Percentiles rank a stretch among this genome's conserved stretches.
These are phyloP conservation scores for Pelobates cultripes DNA, from an alignment of 2,797 vertebrate species.

Conservation along the genomic window DNA sequence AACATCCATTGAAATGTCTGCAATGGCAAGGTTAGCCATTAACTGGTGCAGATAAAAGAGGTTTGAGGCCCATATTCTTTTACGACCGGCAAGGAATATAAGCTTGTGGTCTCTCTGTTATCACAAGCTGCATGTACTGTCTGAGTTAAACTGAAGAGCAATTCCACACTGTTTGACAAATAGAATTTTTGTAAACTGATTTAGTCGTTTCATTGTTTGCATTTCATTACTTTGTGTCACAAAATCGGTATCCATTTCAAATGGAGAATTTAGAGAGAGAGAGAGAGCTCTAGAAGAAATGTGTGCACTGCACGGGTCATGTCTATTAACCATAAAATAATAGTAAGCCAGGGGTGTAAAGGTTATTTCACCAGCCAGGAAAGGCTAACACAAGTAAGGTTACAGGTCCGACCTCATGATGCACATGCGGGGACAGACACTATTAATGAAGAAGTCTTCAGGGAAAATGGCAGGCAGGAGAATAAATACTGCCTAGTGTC, in stretches of 20 bases:
- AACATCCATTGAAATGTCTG: too few species aligned
- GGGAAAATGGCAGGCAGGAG: conserved; percentile 56
- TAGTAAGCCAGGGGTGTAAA: conserved; percentile 68
- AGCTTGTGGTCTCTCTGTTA: conserved; percentile 59
- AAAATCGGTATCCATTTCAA: conserved; percentile 76
- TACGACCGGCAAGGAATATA: conserved; percentile 17
- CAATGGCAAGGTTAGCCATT: too few species aligned
- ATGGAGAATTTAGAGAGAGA: conserved; percentile 68
- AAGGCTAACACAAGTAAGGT: conserved; percentile 65
- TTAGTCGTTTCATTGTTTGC: conserved; percentile 76
- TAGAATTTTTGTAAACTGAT: conserved; percentile 79
- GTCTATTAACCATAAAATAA: conserved; percentile 74
- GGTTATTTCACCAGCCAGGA: conserved; percentile 62
- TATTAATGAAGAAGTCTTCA: conserved; percentile 66
- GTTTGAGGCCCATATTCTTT: background rate
- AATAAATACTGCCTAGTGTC: background rate
- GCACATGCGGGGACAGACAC: conserved; percentile 56
- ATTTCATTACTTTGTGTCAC: conserved; percentile 76
- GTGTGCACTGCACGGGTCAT: conserved; percentile 66
- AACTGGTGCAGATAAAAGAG: too few species aligned
- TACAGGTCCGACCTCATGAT: conserved; percentile 64
- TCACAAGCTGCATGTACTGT: conserved; percentile 67
- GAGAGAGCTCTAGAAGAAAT: conserved; percentile 52
- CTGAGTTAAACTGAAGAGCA: conserved; percentile 68
- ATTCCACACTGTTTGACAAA: conserved; percentile 75